Evolutionary conservation across 2,888 invertebrate genomes (phyloP).

Genomic region (Diarsia brunnea): DNA sequence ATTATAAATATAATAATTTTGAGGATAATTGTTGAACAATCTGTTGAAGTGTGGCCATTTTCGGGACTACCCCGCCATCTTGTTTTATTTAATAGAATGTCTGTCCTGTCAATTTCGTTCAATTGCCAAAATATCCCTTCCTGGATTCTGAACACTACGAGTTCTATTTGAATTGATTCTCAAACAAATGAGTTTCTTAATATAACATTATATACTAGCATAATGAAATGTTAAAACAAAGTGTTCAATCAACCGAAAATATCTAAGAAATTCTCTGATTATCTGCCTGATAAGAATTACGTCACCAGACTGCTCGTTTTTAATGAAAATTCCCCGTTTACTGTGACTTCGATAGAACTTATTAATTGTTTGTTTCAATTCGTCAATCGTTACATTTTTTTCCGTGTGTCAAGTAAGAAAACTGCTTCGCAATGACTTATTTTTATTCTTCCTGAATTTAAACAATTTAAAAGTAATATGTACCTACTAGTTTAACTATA

Average conservation of each 20-base stretch:
- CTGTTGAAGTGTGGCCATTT: not conserved
- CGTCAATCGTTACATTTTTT: conserved; percentile 15
- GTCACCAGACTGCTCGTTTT: not conserved
- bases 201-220: conserved; percentile 15
- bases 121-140: not conserved
- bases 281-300: conserved; percentile 30
- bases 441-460: not conserved
- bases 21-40: not conserved
- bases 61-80: not conserved
- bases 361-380: not conserved
- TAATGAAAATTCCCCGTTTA: conserved; percentile 5
- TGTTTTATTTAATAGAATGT: not conserved
- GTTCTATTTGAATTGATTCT: not conserved
- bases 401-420: not conserved
- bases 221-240: conserved; percentile 7
- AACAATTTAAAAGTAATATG: too few relatives aligned
- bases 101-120: not conserved
- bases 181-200: not conserved
- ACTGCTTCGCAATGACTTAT: conserved; percentile 14
- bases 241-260: conserved; percentile 34
- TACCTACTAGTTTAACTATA: not conserved
- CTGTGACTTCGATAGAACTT: not conserved
- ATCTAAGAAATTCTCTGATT: conserved; percentile 21
- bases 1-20: not conserved
- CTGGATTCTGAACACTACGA: not conserved